Conservation (phyloP, 2,113 vertebrate species). For the Ginglymostoma cirratum region DNA sequence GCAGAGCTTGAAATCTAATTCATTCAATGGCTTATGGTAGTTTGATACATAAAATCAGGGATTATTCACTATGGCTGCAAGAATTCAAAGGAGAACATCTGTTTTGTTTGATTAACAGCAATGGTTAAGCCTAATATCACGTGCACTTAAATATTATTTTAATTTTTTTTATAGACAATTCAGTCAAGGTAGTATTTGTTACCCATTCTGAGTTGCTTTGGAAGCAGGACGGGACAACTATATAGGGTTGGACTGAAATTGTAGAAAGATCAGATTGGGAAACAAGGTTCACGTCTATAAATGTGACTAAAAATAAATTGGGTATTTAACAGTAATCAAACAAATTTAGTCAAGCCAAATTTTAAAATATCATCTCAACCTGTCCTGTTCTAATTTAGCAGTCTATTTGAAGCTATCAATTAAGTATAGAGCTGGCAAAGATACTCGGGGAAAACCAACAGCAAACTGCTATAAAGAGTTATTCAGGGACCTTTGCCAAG, state of each 20-base stretch:
- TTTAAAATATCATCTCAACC: not conserved
- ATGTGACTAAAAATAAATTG: not conserved
- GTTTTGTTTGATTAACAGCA: not conserved
- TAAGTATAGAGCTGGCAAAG: not conserved
- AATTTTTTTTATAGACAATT: not conserved
- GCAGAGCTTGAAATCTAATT: not conserved
- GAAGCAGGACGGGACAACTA: not conserved
- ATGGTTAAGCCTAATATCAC: not conserved
- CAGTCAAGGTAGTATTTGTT: not conserved
- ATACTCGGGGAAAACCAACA: not conserved
- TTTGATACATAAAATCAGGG: not conserved
- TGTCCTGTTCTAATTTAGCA: not conserved
- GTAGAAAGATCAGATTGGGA: not conserved
- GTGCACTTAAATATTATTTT: not conserved
- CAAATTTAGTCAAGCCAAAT: not conserved
- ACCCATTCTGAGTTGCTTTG: not conserved
- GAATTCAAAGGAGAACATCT: not conserved
- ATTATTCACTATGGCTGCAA: not conserved
- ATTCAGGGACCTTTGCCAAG: not conserved
- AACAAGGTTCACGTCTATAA: not conserved
- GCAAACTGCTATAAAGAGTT: not conserved
- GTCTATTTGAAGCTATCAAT: not conserved
- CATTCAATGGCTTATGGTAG: not conserved
- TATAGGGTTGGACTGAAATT: not conserved
- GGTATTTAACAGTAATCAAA: not conserved